Base-by-base conservation (phyloP, 2,888 invertebrate species). In the Candidula unifasciata region DNA sequence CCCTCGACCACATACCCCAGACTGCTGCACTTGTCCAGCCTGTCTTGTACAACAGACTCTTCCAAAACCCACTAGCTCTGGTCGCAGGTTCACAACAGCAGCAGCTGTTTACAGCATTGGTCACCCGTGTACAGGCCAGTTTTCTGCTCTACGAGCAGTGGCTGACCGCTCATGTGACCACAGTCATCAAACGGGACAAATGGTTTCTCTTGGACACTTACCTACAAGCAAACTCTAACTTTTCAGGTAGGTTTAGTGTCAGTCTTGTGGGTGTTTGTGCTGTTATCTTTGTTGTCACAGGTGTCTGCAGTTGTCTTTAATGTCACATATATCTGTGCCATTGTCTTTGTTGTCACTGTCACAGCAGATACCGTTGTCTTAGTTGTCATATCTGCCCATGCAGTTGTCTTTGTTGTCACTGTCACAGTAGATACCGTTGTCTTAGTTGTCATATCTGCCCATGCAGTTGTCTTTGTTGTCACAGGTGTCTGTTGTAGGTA, bases 71-170 rank as follows among this genome's bases (percentile, higher is more conserved):
- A 1, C 27, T 73, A 27, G 27, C n/a, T 18, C 3, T 60, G 10
- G n/a, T 54, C 5, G 18, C 18, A 16, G 37, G 16, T 64, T 52
- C 60, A 1, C 57, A 21, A n/a, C 30, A 57, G 18, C 74, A 82
- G 44, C 30, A 13, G 35, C 27, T 74, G 37, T 35, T 82, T 30
- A 21, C 44, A 0, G 35, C 37, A 6, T 21, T 74, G 2, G 27
- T 81, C 21, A 33, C 35, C 13, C 33, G 64, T 64, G 57, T 37
- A 0, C 35, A 44, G 18, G 74, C 33, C 10, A 60, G 73, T 74
- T 82, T 71, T 30, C 13, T 73, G 35, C 73, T 57, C 24, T 37
- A 16, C 60, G 82, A 74, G 24, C 21, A 82, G 3, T 82, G 82
- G 82, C 60, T 82, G 44, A 24, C 30, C 10, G 27, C 33, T 16